A percentile compares a stretch with the other conserved stretches of the same genome.
Evolutionary conservation across 2,888 invertebrate genomes (phyloP).

Genomic region (Xestia sexstrigata): DNA sequence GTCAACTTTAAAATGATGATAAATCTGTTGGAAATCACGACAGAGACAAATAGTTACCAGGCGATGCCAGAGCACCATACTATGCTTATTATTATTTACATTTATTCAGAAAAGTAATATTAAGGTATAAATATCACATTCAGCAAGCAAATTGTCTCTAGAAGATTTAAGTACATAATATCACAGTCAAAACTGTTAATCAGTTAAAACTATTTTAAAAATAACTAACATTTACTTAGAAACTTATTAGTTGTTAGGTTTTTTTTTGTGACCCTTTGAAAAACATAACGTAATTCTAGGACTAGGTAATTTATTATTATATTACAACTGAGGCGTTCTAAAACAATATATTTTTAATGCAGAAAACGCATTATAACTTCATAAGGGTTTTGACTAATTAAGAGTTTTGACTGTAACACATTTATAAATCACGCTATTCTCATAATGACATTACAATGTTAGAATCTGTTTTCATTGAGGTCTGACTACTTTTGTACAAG

Average conservation of each 20-base stretch:
- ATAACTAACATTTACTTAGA: too few relatives aligned
- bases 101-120: conserved; percentile 1
- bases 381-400: too few relatives aligned
- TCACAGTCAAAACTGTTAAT: too few relatives aligned
- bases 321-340: too few relatives aligned
- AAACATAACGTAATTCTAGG: too few relatives aligned
- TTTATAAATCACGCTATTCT: not conserved
- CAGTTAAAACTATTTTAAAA: too few relatives aligned
- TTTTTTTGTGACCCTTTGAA: too few relatives aligned
- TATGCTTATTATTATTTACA: conserved; percentile 8
- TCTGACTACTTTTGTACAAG: conserved; percentile 14
- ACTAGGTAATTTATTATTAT: too few relatives aligned
- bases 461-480: conserved; percentile 12
- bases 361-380: too few relatives aligned
- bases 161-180: not conserved
- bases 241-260: too few relatives aligned
- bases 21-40: not conserved
- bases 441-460: conserved; percentile 12
- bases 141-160: not conserved
- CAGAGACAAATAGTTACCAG: not conserved
- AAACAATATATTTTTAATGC: too few relatives aligned
- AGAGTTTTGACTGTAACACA: not conserved
- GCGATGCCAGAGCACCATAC: not conserved
- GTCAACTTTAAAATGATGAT: not conserved
- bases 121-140: conserved; percentile 15